Conservation (phyloP, 1,140 invertebrate genomes). For the Tetragonula clypearis region DNA sequence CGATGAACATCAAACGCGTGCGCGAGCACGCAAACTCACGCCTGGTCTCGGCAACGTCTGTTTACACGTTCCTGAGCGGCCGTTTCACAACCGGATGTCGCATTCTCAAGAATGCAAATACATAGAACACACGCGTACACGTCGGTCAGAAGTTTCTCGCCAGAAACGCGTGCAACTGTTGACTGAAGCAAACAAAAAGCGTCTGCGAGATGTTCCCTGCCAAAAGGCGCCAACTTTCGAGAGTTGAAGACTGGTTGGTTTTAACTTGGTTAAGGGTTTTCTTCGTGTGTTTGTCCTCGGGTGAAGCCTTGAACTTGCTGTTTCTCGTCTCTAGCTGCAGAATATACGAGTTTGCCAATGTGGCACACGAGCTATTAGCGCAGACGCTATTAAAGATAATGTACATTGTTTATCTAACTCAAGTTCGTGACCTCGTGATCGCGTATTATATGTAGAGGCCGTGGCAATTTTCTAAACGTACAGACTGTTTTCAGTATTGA, state of each 20-base stretch:
- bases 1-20: slow-evolving; percentile 14
- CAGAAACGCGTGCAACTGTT: not conserved
- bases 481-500: too few relatives aligned
- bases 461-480: too few relatives aligned
- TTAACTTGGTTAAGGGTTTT: not conserved
- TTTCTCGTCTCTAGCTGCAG: not conserved
- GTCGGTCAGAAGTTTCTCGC: not conserved
- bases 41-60: not conserved
- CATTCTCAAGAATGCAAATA: slow-evolving; percentile 29
- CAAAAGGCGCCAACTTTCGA: not conserved
- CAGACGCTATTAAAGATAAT: not conserved
- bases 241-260: not conserved
- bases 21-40: not conserved
- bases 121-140: not conserved
- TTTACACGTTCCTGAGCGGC: slow-evolving; percentile 26
- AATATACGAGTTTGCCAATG: not conserved
- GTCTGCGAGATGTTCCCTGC: not conserved
- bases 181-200: slow-evolving; percentile 20
- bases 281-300: not conserved
- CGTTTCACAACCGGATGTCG: slow-evolving; percentile 20
- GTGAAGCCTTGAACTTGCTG: not conserved
- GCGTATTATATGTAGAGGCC: not conserved
- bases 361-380: not conserved
- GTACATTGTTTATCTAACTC: not conserved
- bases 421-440: not conserved